Evolutionary conservation across 2,797 vertebrate genomes (phyloP).

Genomic region (Pseudocheirus occidentalis): DNA sequence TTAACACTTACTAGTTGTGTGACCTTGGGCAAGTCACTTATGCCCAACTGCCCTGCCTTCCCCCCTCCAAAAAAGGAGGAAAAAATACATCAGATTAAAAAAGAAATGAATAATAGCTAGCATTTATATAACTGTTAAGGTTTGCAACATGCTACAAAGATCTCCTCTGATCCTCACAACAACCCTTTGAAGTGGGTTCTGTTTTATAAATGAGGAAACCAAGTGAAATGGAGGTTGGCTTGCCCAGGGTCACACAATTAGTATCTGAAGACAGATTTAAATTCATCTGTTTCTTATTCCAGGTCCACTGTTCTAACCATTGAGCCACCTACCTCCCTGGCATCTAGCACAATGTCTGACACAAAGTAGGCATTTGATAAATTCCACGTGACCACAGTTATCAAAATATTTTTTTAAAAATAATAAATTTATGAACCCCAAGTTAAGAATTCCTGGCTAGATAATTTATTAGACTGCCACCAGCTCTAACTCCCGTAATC

Average conservation of each 20-base stretch:
- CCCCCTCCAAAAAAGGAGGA: no score
- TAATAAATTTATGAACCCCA: not conserved
- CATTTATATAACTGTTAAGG: not conserved
- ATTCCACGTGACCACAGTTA: not conserved
- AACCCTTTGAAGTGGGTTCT: not conserved
- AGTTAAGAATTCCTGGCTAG: not conserved
- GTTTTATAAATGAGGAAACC: not conserved
- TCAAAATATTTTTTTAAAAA: not conserved
- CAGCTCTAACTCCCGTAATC: not conserved
- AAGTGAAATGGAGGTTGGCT: not conserved
- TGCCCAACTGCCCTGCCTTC: no score
- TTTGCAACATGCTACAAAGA: not conserved
- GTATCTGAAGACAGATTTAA: not conserved
- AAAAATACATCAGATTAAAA: not conserved
- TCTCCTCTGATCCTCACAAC: not conserved
- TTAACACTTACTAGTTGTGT: no score
- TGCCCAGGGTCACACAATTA: not conserved
- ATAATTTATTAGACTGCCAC: not conserved
- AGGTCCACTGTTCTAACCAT: not conserved
- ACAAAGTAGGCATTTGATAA: not conserved
- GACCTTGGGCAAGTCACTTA: no score
- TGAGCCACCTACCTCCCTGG: not conserved
- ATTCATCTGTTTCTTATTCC: not conserved
- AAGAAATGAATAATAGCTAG: not conserved
- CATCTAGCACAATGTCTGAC: no score